phyloP scores from a whole-genome alignment of 2,797 vertebrate species.

The Zenarchopterus dispar region DNA sequence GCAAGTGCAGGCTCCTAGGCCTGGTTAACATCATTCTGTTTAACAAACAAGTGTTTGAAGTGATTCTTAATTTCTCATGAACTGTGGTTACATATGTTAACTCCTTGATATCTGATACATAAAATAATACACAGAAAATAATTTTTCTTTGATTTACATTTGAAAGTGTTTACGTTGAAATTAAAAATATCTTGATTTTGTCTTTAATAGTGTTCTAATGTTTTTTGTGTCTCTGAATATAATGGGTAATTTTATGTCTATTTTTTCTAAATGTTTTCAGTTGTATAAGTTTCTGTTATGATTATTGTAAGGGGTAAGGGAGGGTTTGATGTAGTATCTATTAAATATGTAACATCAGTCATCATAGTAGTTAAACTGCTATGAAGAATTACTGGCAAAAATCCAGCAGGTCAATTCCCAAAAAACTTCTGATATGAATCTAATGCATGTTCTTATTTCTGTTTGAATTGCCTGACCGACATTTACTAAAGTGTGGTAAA shows the following conservation, averaged over 20 bases:
- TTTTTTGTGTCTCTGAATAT: too few relatives aligned
- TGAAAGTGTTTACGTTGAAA: too few relatives aligned
- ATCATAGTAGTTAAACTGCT: constrained; percentile 9
- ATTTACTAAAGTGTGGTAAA: constrained; percentile 35
- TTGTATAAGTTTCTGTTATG: too few relatives aligned
- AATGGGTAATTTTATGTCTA: too few relatives aligned
- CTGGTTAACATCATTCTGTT: background rate
- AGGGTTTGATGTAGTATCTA: too few relatives aligned
- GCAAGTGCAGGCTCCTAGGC: background rate
- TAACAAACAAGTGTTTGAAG: background rate
- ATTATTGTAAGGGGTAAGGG: too few relatives aligned
- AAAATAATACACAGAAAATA: too few relatives aligned
- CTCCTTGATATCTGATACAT: background rate
- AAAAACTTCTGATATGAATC: constrained; percentile 48
- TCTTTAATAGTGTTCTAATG: too few relatives aligned
- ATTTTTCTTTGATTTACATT: too few relatives aligned
- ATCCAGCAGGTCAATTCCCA: constrained; percentile 21
- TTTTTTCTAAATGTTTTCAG: background rate
- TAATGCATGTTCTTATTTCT: constrained; percentile 41
- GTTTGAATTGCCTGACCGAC: constrained; percentile 60
- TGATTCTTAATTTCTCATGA: constrained; percentile 34
- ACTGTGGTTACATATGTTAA: constrained; percentile 18
- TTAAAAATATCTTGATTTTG: too few relatives aligned
- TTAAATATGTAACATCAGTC: too few relatives aligned
- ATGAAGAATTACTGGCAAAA: constrained; percentile 32